Evolutionary conservation across 1,140 invertebrate genomes (phyloP), one percentile per base, ranked within the genome.

Genomic region (Drosophila lacertosa): DNA sequence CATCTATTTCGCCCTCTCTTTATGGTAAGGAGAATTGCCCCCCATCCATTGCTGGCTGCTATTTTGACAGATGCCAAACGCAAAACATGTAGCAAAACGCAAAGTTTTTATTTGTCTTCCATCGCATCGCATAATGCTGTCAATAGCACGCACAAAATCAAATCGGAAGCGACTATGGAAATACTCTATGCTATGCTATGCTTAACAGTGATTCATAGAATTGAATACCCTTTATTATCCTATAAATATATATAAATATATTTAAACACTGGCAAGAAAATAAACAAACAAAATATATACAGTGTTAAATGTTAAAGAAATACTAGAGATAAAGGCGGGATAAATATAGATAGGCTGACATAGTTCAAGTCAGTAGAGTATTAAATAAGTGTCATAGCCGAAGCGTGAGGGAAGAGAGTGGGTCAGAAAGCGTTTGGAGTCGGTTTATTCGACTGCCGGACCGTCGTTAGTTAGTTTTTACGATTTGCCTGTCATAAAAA

Each of bases 41-140:
- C 35, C 6, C 11, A 3, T 15, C 29, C 44, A 42, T 51, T 24
- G 15, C 29, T 45, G 67, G 51, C 74, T 69, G 78, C 69, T 78
- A 81, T 81, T 82, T 82, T 82, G 78, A 82, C 78, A 82, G 79
- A 82, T 82, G 78, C 74, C 78, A 82, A 82, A 78, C 64, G 65
- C 74, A 83, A 82, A 82, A 71, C 63, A 78, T 73, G 78, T 63
- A 81, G 69, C 74, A 82, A 74, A 81, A 74, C 68, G 53, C 53
- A 55, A 82, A 59, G 76, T 82, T 81, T 81, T 81, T 81, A 77
- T 81, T 82, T 82, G 68, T 82, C 68, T 82, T 74, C 59, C 57
- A 79, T 62, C 60, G 62, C 63, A 54, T 74, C 78, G 74, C 78
- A 66, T 65, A 71, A 66, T 66, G 62, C 48, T 65, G 62, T 64